A percentile compares a stretch with the other conserved stretches of the same genome.
phyloP scores from a whole-genome alignment of 2,888 invertebrate species.

The Caenorhabditis japonica region DNA sequence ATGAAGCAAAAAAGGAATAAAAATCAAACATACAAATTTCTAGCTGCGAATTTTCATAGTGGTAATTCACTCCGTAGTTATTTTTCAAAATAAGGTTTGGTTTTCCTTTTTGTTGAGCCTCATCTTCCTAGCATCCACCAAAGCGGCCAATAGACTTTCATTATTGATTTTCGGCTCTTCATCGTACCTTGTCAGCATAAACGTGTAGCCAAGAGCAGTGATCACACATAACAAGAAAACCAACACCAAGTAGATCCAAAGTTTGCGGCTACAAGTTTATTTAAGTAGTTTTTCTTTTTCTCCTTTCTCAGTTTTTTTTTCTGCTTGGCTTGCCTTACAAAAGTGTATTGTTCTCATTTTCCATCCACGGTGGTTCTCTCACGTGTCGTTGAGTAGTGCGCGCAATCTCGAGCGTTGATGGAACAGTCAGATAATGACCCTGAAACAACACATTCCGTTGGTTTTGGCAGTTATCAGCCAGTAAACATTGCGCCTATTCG shows the following conservation, averaged over 20 bases:
- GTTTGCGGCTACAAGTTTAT: conserved; percentile 29
- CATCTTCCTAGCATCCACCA: conserved; percentile 11
- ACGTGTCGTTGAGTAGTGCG: conserved; percentile 27
- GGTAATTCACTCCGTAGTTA: too few relatives aligned
- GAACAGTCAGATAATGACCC: conserved; percentile 54
- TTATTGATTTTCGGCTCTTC: conserved; percentile 25
- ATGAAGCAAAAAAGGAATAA: too few relatives aligned
- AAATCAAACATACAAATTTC: too few relatives aligned
- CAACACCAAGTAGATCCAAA: conserved; percentile 26
- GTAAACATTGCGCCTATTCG: conserved; percentile 22
- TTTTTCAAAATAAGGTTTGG: too few relatives aligned
- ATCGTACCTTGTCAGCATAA: conserved; percentile 36
- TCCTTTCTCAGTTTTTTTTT: not conserved
- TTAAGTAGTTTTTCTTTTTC: not conserved
- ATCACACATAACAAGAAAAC: conserved; percentile 41
- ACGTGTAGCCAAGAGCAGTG: conserved; percentile 38
- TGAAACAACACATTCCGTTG: conserved; percentile 47
- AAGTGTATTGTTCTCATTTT: conserved; percentile 21
- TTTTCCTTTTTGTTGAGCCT: not conserved
- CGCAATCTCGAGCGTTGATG: conserved; percentile 29
- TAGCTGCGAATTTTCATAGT: too few relatives aligned
- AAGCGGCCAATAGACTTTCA: conserved; percentile 18
- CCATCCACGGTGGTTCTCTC: conserved; percentile 13
- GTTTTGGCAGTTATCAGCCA: conserved; percentile 27
- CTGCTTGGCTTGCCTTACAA: conserved; percentile 9